Percentiles rank a stretch among this genome's conserved stretches.
These are phyloP conservation scores for Dyspetes luteomarginatus DNA, from an alignment of 2,888 invertebrate genomes.

Conservation along the genomic window DNA sequence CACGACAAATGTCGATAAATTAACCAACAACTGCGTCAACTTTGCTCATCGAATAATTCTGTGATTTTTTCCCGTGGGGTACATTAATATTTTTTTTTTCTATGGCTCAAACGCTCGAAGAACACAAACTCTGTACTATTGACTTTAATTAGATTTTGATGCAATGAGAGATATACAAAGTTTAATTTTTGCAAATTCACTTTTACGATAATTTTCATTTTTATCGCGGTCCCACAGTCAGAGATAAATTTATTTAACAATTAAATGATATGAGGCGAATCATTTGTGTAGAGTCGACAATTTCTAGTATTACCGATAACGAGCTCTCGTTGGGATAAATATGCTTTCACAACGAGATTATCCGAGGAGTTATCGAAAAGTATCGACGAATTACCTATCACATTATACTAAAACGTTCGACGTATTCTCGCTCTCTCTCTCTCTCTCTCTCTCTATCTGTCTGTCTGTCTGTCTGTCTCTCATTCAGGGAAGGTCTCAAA, in stretches of 20 bases:
- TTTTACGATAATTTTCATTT: neutral
- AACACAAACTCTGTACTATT: no score
- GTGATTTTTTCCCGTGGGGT: no score
- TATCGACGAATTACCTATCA: conserved; percentile 47
- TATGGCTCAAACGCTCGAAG: no score
- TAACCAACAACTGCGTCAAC: no score
- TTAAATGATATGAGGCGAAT: neutral
- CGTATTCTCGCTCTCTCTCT: neutral
- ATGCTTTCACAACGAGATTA: conserved; percentile 1
- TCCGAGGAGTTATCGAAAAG: conserved; percentile 18
- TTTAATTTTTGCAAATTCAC: neutral
- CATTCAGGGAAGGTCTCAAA: conserved; percentile 11
- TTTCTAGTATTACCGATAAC: conserved; percentile 16
- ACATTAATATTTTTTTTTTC: no score
- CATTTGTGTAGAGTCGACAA: neutral
- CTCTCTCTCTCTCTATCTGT: no score
- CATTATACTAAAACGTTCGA: conserved; percentile 34
- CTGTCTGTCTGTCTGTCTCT: no score
- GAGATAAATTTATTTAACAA: conserved; percentile 2
- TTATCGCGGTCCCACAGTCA: neutral
- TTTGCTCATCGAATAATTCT: no score
- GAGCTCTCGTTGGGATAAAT: conserved; percentile 9
- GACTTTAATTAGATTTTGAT: neutral
- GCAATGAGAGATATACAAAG: neutral
- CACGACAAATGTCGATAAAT: no score